Conservation (phyloP, 2,888 invertebrate genomes). For the Thymelicus lineola region DNA sequence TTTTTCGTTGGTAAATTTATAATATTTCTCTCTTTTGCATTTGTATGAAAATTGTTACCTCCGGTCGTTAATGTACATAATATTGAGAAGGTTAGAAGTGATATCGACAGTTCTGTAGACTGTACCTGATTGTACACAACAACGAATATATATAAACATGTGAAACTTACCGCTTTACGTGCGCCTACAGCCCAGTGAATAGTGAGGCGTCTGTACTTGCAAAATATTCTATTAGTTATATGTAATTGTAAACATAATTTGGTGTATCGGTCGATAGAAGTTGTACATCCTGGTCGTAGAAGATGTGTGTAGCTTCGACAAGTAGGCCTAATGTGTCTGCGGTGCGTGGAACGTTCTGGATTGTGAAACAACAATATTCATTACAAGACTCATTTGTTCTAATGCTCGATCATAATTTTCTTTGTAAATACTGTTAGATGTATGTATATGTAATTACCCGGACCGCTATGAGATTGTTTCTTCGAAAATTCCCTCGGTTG, state of each 20-base stretch:
- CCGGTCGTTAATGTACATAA: background rate
- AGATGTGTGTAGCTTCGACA: background rate
- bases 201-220: conserved; percentile 54
- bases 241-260: conserved; percentile 22
- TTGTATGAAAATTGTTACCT: background rate
- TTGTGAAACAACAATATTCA: conserved; percentile 2
- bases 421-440: background rate
- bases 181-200: conserved; percentile 38
- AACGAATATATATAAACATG: conserved; percentile 71
- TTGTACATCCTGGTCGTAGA: background rate
- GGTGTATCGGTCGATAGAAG: background rate
- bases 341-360: background rate
- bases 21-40: conserved; percentile 5
- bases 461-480: background rate
- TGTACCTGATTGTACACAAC: conserved; percentile 48
- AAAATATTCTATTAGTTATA: conserved; percentile 80
- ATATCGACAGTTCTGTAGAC: conserved; percentile 1
- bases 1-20: background rate
- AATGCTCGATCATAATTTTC: background rate
- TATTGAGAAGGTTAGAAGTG: background rate
- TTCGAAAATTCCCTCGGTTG: background rate
- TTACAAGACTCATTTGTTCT: background rate
- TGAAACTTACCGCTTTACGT: conserved; percentile 54
- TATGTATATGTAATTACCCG: no score
- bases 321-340: background rate